Evolutionary conservation across 2,888 invertebrate genomes (phyloP).

Genomic region (Sialis lutaria): DNA sequence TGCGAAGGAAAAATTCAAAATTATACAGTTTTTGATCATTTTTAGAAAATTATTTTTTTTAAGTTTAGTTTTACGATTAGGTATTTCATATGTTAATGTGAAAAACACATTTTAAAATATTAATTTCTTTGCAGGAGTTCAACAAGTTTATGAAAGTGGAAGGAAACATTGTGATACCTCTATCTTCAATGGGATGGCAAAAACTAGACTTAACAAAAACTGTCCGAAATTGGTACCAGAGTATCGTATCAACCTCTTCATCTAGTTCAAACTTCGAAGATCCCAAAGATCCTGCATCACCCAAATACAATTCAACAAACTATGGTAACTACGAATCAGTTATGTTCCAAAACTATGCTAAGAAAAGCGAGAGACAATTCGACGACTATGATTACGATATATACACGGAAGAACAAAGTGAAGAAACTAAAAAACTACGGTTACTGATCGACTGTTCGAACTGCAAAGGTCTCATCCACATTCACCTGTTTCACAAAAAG

Average conservation of each 20-base stretch:
- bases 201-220: constrained; percentile 68
- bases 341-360: not conserved
- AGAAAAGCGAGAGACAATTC: not conserved
- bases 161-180: constrained; percentile 36
- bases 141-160: constrained; percentile 38
- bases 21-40: too few species aligned
- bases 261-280: not conserved
- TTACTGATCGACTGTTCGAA: constrained; percentile 74
- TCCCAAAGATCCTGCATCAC: not conserved
- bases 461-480: constrained; percentile 54
- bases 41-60: too few species aligned
- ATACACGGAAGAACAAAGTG: constrained; percentile 14
- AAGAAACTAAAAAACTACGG: constrained; percentile 35
- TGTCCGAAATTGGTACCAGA: constrained; percentile 53
- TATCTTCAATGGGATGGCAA: constrained; percentile 64
- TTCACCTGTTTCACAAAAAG: constrained; percentile 34
- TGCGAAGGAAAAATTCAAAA: too few species aligned
- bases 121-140: constrained; percentile 28
- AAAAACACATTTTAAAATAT: too few species aligned
- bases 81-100: too few species aligned
- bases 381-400: not conserved
- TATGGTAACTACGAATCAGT: constrained; percentile 2
- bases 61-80: too few species aligned
- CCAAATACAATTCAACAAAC: not conserved
- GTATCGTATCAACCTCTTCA: not conserved